Percentiles rank a stretch among this genome's conserved stretches.
Evolutionary conservation across 2,797 vertebrate species (phyloP).

Genomic region (Mus minutoides): DNA sequence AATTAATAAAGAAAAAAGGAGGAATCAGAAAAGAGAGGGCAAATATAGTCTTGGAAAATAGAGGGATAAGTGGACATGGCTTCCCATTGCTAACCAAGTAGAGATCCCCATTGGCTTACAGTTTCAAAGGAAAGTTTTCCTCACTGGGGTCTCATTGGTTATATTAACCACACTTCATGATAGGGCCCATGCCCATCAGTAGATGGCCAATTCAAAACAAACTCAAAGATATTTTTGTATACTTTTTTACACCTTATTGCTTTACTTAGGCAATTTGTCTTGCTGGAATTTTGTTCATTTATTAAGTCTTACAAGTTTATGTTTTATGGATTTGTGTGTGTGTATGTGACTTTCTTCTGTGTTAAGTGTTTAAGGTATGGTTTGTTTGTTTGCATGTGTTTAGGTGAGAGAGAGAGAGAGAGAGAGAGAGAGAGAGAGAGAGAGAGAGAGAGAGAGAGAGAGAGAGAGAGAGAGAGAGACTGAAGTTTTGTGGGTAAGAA

Average conservation of each 20-base stretch:
- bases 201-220: neutral
- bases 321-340: neutral
- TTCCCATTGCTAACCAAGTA: neutral
- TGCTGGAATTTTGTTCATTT: neutral
- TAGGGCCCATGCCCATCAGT: no score
- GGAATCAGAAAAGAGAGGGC: no score
- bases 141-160: neutral
- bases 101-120: neutral
- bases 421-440: no score
- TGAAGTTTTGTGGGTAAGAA: neutral
- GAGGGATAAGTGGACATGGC: neutral
- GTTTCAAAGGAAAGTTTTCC: neutral
- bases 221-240: neutral
- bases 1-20: neutral
- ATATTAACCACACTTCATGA: neutral
- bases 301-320: neutral
- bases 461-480: no score
- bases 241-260: neutral
- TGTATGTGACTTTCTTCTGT: neutral
- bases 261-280: neutral
- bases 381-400: neutral
- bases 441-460: neutral
- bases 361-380: neutral
- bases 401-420: neutral
- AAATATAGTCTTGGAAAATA: neutral